Conservation (phyloP, 1,140 invertebrate genomes). For the Cydia strobilella region DNA sequence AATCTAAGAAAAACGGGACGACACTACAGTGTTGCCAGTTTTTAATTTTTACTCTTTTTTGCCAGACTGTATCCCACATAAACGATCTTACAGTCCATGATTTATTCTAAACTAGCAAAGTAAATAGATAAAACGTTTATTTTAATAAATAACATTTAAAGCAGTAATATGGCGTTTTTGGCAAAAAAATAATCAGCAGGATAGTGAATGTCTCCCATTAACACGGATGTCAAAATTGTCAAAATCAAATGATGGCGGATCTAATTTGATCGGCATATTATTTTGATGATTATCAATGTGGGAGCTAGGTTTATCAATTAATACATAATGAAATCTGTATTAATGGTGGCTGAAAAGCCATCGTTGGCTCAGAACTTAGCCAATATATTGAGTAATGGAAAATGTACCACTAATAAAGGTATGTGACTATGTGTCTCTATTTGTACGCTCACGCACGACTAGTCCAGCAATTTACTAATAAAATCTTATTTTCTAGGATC, state of each 20-base stretch:
- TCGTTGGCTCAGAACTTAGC: slow-evolving; percentile 97
- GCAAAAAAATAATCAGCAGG: too few relatives aligned
- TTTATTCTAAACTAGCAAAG: too few relatives aligned
- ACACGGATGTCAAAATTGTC: neutral
- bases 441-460: neutral
- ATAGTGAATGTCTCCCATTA: neutral
- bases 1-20: too few relatives aligned
- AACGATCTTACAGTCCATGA: too few relatives aligned
- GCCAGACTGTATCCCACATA: too few relatives aligned
- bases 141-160: too few relatives aligned
- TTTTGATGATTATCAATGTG: neutral
- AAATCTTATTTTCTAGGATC: slow-evolving; percentile 81
- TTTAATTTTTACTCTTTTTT: too few relatives aligned
- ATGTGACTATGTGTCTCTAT: slow-evolving; percentile 43
- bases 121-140: too few relatives aligned
- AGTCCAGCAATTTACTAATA: slow-evolving; percentile 27
- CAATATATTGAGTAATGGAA: slow-evolving; percentile 95
- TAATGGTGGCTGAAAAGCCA: slow-evolving; percentile 99
- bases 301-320: neutral
- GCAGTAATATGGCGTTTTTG: too few relatives aligned
- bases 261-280: neutral
- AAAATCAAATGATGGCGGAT: slow-evolving; percentile 10
- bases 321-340: slow-evolving; percentile 89
- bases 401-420: slow-evolving; percentile 93
- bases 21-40: too few relatives aligned